Base-by-base conservation (phyloP, 2,888 invertebrate species). In the Spatulosminthurus flaviceps region DNA sequence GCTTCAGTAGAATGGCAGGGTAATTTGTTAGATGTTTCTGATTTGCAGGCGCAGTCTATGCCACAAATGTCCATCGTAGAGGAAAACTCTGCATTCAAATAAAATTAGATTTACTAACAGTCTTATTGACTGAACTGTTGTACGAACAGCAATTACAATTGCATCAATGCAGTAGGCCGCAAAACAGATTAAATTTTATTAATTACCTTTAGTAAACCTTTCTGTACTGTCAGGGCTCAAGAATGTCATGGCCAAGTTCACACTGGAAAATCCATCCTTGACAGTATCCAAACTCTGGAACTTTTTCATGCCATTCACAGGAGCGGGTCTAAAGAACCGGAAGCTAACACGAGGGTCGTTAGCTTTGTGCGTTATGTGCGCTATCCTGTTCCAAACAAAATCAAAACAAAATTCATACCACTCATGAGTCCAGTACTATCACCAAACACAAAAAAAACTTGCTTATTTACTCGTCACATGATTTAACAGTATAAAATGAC, bases 371-470 rank as follows among this genome's bases (percentile, higher is more conserved):
- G 69, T 24, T 13, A 77, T 69, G 19, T 77, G 77, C 16, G 77
- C 77, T 19, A 77, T 67, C 77, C 77, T 77, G 51, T 34, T n/a
- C n/a, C n/a, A n/a, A n/a, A n/a, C n/a, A n/a, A n/a, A 28, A 21
- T 24, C 22, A 34, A 7, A 0, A 26, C 0, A 1, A 26, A 51
- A 73, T n/a, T n/a, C n/a, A n/a, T n/a, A n/a, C n/a, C n/a, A n/a
- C n/a, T n/a, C n/a, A n/a, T n/a, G n/a, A n/a, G n/a, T n/a, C n/a
- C n/a, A n/a, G n/a, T n/a, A n/a, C n/a, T n/a, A n/a, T n/a, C n/a
- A n/a, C n/a, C n/a, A n/a, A 21, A 29, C 24, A 7, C 7, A 5
- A 28, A 72, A 43, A 29, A 69, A 26, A 29, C 34, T 11, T 19
- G 28, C 16, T 34, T 34, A 34, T 34, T 7, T 34, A 34, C 34